phyloP scores from a whole-genome alignment of 2,113 vertebrate species.

The Gopherus evgoodei region DNA sequence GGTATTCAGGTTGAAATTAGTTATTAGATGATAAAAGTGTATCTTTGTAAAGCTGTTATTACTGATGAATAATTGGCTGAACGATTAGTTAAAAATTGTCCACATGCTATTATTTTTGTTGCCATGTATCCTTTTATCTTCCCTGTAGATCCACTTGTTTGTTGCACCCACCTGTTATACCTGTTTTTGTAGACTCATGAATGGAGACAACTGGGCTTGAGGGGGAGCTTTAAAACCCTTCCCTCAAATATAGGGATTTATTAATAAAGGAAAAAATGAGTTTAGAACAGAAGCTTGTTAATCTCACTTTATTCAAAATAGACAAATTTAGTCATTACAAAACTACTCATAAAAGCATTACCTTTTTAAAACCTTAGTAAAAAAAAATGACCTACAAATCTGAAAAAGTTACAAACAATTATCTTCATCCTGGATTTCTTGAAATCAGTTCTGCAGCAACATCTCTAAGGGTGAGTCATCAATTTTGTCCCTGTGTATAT shows the following conservation, averaged over 20 bases:
- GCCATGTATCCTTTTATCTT: neutral
- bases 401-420: neutral
- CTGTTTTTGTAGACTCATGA: neutral
- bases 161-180: accelerated
- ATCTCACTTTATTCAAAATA: neutral
- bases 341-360: neutral
- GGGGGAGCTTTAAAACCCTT: neutral
- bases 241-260: neutral
- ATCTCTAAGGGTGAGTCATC: neutral
- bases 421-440: neutral
- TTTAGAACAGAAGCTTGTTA: neutral
- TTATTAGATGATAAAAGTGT: neutral
- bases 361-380: neutral
- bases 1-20: neutral
- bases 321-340: neutral
- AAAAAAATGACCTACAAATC: neutral
- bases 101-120: neutral
- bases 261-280: neutral
- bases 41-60: neutral
- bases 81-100: neutral
- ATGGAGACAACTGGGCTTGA: neutral
- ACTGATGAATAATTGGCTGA: neutral
- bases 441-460: neutral
- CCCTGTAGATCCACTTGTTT: neutral
- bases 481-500: neutral